These are phyloP conservation scores for Manduca sexta DNA, from an alignment of 1,140 invertebrate genomes.

Conservation along the genomic window DNA sequence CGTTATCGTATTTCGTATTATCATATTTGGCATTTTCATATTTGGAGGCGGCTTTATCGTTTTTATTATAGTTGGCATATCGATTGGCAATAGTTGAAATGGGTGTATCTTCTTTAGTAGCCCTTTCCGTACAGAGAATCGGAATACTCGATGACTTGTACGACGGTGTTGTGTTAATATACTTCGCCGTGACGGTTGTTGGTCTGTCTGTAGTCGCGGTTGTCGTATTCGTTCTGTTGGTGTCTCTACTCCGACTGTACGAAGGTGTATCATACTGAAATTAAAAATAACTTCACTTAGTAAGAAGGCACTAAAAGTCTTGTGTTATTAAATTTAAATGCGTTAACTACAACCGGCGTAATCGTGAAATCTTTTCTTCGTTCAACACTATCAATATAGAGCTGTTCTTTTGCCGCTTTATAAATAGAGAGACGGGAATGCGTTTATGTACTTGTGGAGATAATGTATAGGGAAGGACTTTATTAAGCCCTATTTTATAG, in stretches of 20 bases:
- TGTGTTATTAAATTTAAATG: too few relatives aligned
- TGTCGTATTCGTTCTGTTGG: conserved; percentile 23
- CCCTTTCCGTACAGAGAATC: conserved; percentile 40
- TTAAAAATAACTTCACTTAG: conserved; percentile 3
- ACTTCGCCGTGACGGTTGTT: conserved; percentile 56
- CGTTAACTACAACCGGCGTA: not conserved
- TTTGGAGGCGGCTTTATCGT: conserved; percentile 9
- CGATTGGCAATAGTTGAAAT: conserved; percentile 55
- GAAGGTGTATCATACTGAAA: conserved; percentile 60
- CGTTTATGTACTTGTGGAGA: conserved; percentile 14
- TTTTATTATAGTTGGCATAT: conserved; percentile 46
- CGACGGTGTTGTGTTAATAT: conserved; percentile 48
- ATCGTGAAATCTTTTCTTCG: conserved; percentile 34
- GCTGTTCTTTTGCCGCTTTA: conserved; percentile 44
- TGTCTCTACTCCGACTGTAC: conserved; percentile 47
- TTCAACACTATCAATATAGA: conserved; percentile 48
- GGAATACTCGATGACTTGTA: conserved; percentile 62
- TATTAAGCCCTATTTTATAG: conserved; percentile 37
- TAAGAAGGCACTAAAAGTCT: too few relatives aligned
- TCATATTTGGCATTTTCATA: conserved; percentile 3
- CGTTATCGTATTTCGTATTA: too few relatives aligned
- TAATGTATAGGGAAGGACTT: conserved; percentile 41
- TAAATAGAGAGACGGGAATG: conserved; percentile 54
- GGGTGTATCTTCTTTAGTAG: conserved; percentile 46
- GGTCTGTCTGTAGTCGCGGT: conserved; percentile 39